Evolutionary conservation across 2,797 vertebrate species (phyloP), one percentile per base, ranked within the genome.

Genomic region (Microctenopoma steveboyesi): DNA sequence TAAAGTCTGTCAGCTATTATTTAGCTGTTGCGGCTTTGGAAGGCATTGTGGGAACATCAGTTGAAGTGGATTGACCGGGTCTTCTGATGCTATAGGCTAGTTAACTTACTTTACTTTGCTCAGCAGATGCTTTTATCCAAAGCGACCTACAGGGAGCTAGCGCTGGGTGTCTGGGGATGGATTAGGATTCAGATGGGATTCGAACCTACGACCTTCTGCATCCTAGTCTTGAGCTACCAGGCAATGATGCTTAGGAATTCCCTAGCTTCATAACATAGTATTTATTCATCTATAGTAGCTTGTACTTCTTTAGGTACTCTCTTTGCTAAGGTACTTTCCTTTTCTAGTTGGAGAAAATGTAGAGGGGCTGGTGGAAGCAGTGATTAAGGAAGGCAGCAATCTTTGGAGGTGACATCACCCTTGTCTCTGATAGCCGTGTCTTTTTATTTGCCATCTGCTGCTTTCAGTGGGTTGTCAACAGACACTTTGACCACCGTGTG

Each of bases 401-500:
- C 45, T 75, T 46, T 64, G 25, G 60, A 70, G 63, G 50, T 77
- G 69, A 74, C 68, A 28, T 85, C 63, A 73, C 30, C 14, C 53
- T 30, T 22, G 8, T 75, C 46, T 57, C 67, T 12, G 35, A 64
- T n/a, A n/a, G 76, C 42, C 55, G 69, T 79, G 40, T 72, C 67
- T 74, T 74, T 82, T 73, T 78, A 22, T 43, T 90, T 86, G 83
- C 84, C 89, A 86, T 92, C 80, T 90, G 84, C 73, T 84, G 69
- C 65, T 69, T 87, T 84, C 65, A 83, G 79, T 92, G 90, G 90
- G 92, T 92, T 91, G 91, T 86, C 91, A 72, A 59, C 69, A 57
- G 84, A 86, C 81, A 82, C 72, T 76, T 9, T 55, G 59, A 12
- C 33, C 33, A 35, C 33, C 33, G 3, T 13, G 3, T 40, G 39